Evolutionary conservation across 2,888 invertebrate genomes (phyloP).

Genomic region (Meteorus cinctellus): DNA sequence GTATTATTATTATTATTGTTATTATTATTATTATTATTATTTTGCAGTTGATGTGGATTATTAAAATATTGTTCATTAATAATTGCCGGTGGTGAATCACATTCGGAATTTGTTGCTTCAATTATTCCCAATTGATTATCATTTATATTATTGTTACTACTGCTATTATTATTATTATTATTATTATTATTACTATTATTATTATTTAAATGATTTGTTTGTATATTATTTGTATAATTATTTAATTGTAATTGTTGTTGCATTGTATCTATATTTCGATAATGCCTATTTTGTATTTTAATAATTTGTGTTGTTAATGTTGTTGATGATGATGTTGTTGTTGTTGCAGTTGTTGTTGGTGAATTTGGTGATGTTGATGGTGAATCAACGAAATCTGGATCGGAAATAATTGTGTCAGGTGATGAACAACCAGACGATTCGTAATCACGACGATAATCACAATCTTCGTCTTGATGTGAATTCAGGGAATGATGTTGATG

Average conservation of each 20-base stretch:
- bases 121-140: slow-evolving; percentile 56
- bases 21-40: slow-evolving; percentile 78
- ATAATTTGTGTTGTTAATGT: slow-evolving; percentile 45
- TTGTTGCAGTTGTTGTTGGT: slow-evolving; percentile 54
- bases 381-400: slow-evolving; percentile 73
- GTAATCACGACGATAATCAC: slow-evolving; percentile 68
- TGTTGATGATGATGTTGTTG: slow-evolving; percentile 46
- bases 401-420: slow-evolving; percentile 67
- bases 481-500: neutral
- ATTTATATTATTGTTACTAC: neutral
- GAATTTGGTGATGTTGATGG: slow-evolving; percentile 71
- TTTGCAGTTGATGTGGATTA: slow-evolving; percentile 65
- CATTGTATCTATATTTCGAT: slow-evolving; percentile 9
- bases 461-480: slow-evolving; percentile 48
- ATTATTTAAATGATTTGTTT: slow-evolving; percentile 8
- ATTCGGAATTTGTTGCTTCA: slow-evolving; percentile 78
- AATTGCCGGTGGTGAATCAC: slow-evolving; percentile 82
- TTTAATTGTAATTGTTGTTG: slow-evolving; percentile 12
- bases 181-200: neutral
- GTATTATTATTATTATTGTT: slow-evolving; percentile 77
- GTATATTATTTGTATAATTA: slow-evolving; percentile 4
- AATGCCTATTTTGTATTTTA: slow-evolving; percentile 63
- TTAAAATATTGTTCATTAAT: slow-evolving; percentile 78
- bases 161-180: neutral
- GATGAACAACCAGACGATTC: slow-evolving; percentile 70